These are phyloP conservation scores for Pachyramphus minor DNA, from an alignment of 2,113 vertebrate genomes.

Conservation along the genomic window DNA sequence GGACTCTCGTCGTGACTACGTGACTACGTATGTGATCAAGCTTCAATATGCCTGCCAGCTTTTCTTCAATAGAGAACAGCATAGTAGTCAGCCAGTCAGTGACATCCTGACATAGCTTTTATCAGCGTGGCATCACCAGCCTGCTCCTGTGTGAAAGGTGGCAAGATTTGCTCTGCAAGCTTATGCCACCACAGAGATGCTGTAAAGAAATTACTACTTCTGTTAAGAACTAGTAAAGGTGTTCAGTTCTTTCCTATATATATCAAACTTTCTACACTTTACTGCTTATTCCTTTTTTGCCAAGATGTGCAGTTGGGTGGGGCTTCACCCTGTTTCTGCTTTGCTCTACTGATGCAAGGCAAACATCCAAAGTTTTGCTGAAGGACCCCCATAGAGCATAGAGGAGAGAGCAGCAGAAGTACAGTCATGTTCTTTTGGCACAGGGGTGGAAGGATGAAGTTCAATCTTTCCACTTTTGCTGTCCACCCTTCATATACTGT, in stretches of 20 bases:
- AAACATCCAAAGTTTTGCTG: neutral
- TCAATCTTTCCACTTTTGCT: neutral
- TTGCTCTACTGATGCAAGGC: neutral
- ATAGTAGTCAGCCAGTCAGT: neutral
- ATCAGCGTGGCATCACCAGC: neutral
- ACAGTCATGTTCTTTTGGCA: accelerated
- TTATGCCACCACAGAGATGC: neutral
- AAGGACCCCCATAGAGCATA: neutral
- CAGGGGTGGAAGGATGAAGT: neutral
- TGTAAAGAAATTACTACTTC: neutral
- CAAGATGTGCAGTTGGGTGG: neutral
- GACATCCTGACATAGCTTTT: neutral
- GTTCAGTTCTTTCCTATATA: neutral
- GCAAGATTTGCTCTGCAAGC: neutral
- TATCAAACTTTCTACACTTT: neutral
- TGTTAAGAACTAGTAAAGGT: neutral
- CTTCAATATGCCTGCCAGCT: neutral
- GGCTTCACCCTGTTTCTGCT: neutral
- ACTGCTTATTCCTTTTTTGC: neutral
- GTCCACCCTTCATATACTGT: neutral
- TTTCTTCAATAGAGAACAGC: neutral
- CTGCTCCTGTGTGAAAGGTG: neutral
- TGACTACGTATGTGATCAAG: neutral
- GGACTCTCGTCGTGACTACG: no score
- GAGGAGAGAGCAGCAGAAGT: neutral